Evolutionary conservation across 2,888 invertebrate species (phyloP), one percentile per base, ranked within the genome.

Genomic region (Leptura quadrifasciata): DNA sequence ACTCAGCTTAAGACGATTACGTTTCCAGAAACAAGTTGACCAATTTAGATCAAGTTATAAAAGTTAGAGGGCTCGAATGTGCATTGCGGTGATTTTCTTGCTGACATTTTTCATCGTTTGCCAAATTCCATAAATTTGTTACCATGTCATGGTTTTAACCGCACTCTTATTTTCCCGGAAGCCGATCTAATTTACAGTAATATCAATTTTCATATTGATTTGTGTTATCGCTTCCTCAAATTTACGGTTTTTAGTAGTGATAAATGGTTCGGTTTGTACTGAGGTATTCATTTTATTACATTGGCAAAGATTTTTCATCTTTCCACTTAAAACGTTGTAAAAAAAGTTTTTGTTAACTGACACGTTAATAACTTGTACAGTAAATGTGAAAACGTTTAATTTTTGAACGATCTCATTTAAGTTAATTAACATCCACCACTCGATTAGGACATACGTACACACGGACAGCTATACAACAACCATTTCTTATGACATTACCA

Each of bases 151-250:
- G 8, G 6, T 31, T 31, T 31, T 31, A 31, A 31, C 27, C 27
- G 27, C 27, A 31, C 27, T 31, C 27, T 31, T 31, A 47, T 47
- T 47, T 47, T 47, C n/a, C 47, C 15, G 47, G 47, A n/a, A 47
- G 39, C 15, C 39, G 39, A 39, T 39, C 39, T 12, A 47, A n/a
- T 47, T n/a, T 6, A n/a, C 15, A 47, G n/a, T 47, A 47, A 47
- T 47, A 47, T 47, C 47, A 47, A 47, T 47, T 47, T 47, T 47
- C 47, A n/a, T 47, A 47, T 47, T 47, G 47, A 47, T 47, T 47
- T 47, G 47, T n/a, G 47, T 47, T 47, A 47, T 47, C 47, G 47
- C 47, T 47, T 47, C 47, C 3, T 17, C n/a, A 47, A 47, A 47
- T 47, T 39, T 47, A 47, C 47, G 47, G 47, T n/a, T 47, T 47